These are phyloP conservation scores for Romanogobio albipinnatus DNA, from an alignment of 2,113 vertebrate species.

Conservation along the genomic window DNA sequence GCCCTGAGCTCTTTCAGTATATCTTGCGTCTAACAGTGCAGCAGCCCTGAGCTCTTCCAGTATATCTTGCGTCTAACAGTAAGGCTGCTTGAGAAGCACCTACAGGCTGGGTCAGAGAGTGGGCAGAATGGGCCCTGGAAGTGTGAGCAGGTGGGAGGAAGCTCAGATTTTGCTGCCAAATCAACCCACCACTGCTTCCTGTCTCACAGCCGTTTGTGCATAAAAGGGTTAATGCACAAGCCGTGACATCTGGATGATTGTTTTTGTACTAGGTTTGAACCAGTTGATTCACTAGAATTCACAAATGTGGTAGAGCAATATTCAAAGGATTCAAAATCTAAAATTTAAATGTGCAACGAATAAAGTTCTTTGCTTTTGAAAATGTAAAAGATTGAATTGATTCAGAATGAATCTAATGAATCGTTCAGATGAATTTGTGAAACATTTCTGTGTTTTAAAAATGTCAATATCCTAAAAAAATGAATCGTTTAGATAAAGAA, in stretches of 20 bases:
- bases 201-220: neutral
- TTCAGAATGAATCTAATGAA: neutral
- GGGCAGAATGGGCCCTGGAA: neutral
- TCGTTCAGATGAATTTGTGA: neutral
- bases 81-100: conserved; percentile 21
- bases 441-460: neutral
- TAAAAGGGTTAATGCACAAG: conserved; percentile 4
- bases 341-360: neutral
- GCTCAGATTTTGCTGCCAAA: neutral
- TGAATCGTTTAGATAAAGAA: neutral
- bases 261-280: neutral
- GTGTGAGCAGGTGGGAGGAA: conserved; percentile 53
- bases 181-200: conserved; percentile 27
- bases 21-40: conserved; percentile 39
- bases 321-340: neutral
- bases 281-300: neutral
- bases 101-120: conserved; percentile 19
- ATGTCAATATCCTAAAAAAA: neutral
- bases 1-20: conserved; percentile 20
- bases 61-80: conserved; percentile 30
- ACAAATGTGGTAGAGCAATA: neutral
- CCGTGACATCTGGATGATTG: neutral
- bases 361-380: neutral
- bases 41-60: conserved; percentile 24
- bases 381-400: too few species aligned